These are phyloP conservation scores for Agapostemon virescens DNA, from an alignment of 2,888 invertebrate genomes.

Conservation along the genomic window DNA sequence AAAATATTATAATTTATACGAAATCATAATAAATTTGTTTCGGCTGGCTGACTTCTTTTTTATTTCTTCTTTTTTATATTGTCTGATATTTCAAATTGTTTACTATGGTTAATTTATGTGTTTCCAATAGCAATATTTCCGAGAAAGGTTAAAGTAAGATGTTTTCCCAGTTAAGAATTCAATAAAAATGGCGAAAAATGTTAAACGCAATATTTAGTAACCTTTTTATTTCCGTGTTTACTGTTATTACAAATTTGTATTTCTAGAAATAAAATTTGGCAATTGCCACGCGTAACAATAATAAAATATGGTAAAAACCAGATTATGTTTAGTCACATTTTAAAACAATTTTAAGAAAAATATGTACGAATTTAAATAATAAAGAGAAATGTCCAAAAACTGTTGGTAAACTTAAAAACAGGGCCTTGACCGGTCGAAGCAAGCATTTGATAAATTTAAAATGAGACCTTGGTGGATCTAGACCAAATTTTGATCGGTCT, in stretches of 20 bases:
- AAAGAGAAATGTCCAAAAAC: not conserved
- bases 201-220: not conserved
- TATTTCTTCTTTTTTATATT: not conserved
- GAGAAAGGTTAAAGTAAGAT: not conserved
- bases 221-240: not conserved
- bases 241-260: too few species aligned
- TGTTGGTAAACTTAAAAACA: not conserved
- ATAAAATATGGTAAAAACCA: not conserved
- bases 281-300: not conserved
- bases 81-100: not conserved
- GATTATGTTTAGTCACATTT: not conserved
- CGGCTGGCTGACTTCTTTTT: not conserved
- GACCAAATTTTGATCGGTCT: not conserved
- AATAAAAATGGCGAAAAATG: not conserved
- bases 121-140: not conserved
- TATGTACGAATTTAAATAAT: not conserved
- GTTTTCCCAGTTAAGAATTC: not conserved
- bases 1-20: not conserved
- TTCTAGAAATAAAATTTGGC: not conserved
- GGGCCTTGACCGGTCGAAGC: not conserved
- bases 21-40: not conserved
- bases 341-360: not conserved
- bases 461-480: not conserved
- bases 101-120: not conserved
- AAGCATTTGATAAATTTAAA: slow-evolving; percentile 2